Evolutionary conservation across 2,113 vertebrate species (phyloP), one percentile per base, ranked within the genome.

Genomic region (Psephotus haematonotus): DNA sequence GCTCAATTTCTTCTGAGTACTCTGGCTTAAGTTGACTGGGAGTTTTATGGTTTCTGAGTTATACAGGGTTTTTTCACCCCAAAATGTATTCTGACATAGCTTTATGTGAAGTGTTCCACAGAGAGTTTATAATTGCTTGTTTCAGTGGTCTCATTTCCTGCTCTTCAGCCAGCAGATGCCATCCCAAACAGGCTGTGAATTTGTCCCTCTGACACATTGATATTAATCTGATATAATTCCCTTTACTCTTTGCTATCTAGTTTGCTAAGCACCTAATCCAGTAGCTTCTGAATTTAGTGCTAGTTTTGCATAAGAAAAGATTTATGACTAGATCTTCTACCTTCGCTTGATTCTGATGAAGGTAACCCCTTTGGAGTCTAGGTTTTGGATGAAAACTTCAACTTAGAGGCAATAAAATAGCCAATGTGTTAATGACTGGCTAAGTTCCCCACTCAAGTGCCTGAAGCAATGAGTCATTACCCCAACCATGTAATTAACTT

Each of bases 391-490:
- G 39, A 35, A 75, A 83, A 47, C 10, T 85, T 81, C 46, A 78
- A 49, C 33, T 74, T 60, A 33, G 33, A 71, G 65, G 75, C 82
- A 81, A 72, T 41, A 20, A 69, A 87, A 85, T 35, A 64, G 35
- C 82, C 93, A 67, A 10, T 10, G 74, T 3, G 19, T 37, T 85
- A 67, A 31, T 46, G 90, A 83, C 78, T 78, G 70, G 68, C 77
- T 95, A 85, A 47, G 2, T 57, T 95, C 64, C 80, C 50, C 72
- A 49, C 59, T 71, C 68, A 29, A 31, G 71, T 64, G 90, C 93
- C 85, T 67, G 76, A 57, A 88, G 94, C 68, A 93, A 60, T 9
- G 86, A 95, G 92, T 72, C 94, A 91, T 94, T 95, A 96, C 95
- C 85, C 60, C 85, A 52, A n/a, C 71, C 90, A 88, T 44, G 79